Percentiles rank a stretch among this genome's conserved stretches.
Evolutionary conservation across 2,888 invertebrate species (phyloP).

Genomic region (Aphelenchoides bicaudatus): DNA sequence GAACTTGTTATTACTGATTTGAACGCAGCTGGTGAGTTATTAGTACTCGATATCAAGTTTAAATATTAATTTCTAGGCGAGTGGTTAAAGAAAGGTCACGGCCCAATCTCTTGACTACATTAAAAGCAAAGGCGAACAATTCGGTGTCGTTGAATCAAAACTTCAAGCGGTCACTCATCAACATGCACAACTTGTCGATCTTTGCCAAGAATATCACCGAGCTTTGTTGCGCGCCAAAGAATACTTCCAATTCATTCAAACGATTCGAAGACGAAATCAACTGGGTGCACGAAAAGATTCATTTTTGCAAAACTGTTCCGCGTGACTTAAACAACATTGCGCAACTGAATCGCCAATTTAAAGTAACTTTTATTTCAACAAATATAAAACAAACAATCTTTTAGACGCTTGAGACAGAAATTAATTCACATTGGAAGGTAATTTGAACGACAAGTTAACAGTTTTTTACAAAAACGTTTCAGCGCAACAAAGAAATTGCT

Average conservation of each 20-base stretch:
- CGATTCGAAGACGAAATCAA: conserved; percentile 95
- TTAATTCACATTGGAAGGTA: conserved; percentile 69
- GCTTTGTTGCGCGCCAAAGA: conserved; percentile 85
- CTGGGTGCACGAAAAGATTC: conserved; percentile 89
- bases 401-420: conserved; percentile 73
- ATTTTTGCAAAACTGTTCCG: conserved; percentile 83
- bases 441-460: too few relatives aligned
- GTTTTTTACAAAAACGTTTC: too few relatives aligned
- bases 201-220: conserved; percentile 74
- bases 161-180: conserved; percentile 75
- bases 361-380: conserved; percentile 66
- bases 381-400: neutral
- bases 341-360: conserved; percentile 85
- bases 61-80: conserved; percentile 26
- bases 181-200: conserved; percentile 72
- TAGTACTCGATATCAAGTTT: conserved; percentile 1
- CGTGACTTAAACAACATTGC: conserved; percentile 86
- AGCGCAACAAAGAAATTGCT: conserved; percentile 62
- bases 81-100: conserved; percentile 47
- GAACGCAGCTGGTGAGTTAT: conserved; percentile 45
- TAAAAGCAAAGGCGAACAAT: conserved; percentile 64
- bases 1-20: conserved; percentile 78
- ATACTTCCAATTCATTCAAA: conserved; percentile 73
- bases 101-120: conserved; percentile 46
- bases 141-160: conserved; percentile 70